phyloP scores from a whole-genome alignment of 2,113 vertebrate species.

The Progne subis region DNA sequence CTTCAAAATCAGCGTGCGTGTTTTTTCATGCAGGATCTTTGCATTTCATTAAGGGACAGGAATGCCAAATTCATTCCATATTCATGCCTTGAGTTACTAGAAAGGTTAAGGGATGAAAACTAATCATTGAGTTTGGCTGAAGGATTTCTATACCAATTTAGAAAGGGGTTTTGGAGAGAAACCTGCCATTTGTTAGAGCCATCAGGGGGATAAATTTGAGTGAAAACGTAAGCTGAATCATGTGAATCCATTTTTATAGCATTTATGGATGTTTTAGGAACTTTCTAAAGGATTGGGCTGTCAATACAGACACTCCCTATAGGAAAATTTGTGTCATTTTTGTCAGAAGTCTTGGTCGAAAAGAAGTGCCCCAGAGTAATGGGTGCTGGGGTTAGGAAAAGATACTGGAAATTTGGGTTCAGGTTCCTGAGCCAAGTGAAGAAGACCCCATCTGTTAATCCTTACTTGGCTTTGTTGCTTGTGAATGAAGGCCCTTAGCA shows the following conservation, averaged over 20 bases:
- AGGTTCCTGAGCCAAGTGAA: neutral
- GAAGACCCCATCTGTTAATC: neutral
- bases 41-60: constrained; percentile 15
- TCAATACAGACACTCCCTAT: neutral
- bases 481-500: neutral
- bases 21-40: neutral
- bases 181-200: constrained; percentile 28
- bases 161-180: constrained; percentile 11
- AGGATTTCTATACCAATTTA: constrained; percentile 19
- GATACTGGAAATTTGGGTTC: neutral
- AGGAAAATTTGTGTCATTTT: neutral
- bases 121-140: neutral
- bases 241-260: neutral
- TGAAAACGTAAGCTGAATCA: constrained; percentile 1
- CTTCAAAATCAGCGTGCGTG: neutral
- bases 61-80: constrained; percentile 30
- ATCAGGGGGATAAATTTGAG: constrained; percentile 5
- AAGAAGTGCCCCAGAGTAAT: neutral
- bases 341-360: neutral
- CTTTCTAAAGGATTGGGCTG: neutral
- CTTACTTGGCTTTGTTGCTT: neutral
- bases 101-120: constrained; percentile 25
- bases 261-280: neutral
- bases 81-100: neutral
- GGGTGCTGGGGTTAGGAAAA: neutral